Evolutionary conservation across 1,140 invertebrate species (phyloP), one percentile per base, ranked within the genome.

Genomic region (Cherax destructor): DNA sequence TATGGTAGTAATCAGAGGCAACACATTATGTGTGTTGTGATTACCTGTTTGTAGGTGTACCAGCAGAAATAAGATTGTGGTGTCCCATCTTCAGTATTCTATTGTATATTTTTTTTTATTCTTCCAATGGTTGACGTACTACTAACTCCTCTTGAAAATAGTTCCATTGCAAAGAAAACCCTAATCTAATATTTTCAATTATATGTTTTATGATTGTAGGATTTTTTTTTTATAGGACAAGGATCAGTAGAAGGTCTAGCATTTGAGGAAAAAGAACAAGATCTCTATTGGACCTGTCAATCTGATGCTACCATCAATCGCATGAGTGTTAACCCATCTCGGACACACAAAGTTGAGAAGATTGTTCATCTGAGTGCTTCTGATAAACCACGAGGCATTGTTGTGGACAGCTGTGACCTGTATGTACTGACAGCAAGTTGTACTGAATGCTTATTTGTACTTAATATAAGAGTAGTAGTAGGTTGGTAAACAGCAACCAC

Each of bases 231-330:
- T 74, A 11, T 89, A 95, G 96, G 96, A 89, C 96, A 97, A 95
- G 97, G 97, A 4, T 96, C 97, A 0, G 97, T 97, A 1, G 97
- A 98, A 95, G 98, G 98, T 21, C 94, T 98, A 93, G 96, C 97
- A 30, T 98, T 96, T 94, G 97, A 97, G 93, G 94, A 95, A 74
- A 93, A 95, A 0, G 94, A 96, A 74, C 95, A 96, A 87, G 95
- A 96, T 78, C 94, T 98, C 0, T 98, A 97, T 94, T 98, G 97
- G 97, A 98, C 98, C 4, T 97, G 97, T 93, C 97, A 97, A 94
- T 97, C 96, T 93, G 96, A 97, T 94, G 96, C 97, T 0, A 96
- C 97, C 6, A 97, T 98, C 52, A 96, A 96, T 87, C 95, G 96
- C 91, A 94, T 97, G 52, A 95, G 95, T 93, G 93, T 96, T 86